Conservation (phyloP, 2,113 vertebrate genomes). For the Phalacrocorax brasilianus region DNA sequence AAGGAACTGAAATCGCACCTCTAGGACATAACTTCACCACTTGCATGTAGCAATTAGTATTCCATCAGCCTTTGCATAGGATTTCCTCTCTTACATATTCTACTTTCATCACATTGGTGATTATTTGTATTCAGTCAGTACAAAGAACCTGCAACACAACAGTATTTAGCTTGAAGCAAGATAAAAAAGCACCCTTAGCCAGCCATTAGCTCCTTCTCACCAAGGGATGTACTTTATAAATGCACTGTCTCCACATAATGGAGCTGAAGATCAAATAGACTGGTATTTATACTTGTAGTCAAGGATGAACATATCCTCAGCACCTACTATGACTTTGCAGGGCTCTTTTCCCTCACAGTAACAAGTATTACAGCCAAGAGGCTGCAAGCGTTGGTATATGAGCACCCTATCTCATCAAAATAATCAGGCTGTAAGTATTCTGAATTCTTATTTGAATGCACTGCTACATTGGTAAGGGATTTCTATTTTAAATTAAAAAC, state of each 20-base stretch:
- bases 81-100: neutral
- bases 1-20: neutral
- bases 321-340: neutral
- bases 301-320: neutral
- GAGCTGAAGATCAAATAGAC: neutral
- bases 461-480: neutral
- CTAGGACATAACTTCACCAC: neutral
- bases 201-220: neutral
- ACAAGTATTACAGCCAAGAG: neutral
- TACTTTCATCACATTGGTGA: neutral
- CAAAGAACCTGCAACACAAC: neutral
- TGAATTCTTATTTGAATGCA: neutral
- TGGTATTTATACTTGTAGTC: neutral
- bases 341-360: neutral
- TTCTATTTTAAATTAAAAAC: constrained; percentile 23
- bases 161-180: neutral
- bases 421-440: neutral
- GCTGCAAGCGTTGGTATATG: neutral
- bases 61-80: neutral
- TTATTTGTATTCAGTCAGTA: neutral
- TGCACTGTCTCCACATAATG: neutral
- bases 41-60: rapidly evolving
- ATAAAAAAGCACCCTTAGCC: neutral
- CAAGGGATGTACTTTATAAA: neutral
- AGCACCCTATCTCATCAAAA: neutral